Evolutionary conservation across 2,888 invertebrate species (phyloP).

Genomic region (Lacanobia oleracea): DNA sequence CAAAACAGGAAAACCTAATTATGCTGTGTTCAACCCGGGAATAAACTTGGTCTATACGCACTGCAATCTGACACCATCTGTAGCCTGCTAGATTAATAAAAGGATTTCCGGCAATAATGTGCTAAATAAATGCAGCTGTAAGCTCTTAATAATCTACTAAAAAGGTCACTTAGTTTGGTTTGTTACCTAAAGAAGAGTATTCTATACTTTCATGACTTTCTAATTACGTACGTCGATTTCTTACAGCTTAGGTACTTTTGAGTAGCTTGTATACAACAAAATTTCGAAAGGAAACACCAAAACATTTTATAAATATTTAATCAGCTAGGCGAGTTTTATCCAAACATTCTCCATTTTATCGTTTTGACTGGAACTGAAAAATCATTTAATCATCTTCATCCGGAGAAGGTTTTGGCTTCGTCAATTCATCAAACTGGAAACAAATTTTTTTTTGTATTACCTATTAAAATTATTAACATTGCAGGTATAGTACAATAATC

Average conservation of each 20-base stretch:
- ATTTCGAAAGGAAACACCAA: neutral
- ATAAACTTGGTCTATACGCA: neutral
- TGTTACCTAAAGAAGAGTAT: no score
- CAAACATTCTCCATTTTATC: neutral
- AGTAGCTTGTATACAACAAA: neutral
- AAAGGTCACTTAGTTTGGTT: no score
- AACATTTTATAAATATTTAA: conserved; percentile 7
- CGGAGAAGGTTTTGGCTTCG: conserved; percentile 62
- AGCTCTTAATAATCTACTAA: no score
- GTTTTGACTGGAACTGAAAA: neutral
- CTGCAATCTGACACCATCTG: neutral
- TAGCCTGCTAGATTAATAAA: neutral
- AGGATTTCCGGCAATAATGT: neutral
- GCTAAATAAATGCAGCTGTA: no score
- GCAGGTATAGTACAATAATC: neutral
- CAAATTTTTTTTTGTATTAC: conserved; percentile 20
- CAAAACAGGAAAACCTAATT: conserved; percentile 5
- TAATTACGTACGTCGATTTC: no score
- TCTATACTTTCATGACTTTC: no score
- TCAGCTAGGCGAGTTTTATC: neutral
- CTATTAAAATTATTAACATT: neutral
- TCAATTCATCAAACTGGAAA: conserved; percentile 80
- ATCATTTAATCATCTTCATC: neutral
- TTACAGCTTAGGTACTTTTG: no score
- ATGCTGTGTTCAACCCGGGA: neutral